Percentiles rank a stretch among this genome's conserved stretches.
Evolutionary conservation across 2,113 vertebrate genomes (phyloP).

Genomic region (Bos taurus): ARS-UCD2.0 NC_037357.1:59529001-59529500

Average conservation of each 20-base stretch:
- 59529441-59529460: not conserved
- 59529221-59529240: not conserved
- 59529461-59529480: conserved; percentile 15
- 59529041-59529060: not conserved
- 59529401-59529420: conserved; percentile 12
- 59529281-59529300: not conserved
- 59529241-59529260: not conserved
- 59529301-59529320: not conserved
- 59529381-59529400: not conserved
- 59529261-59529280: conserved; percentile 6
- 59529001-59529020: not conserved
- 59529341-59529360: not conserved
- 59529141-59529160: not conserved
- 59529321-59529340: conserved; percentile 18
- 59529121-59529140: not conserved
- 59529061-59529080: not conserved
- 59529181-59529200: not conserved
- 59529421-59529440: conserved; percentile 6
- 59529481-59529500: not conserved
- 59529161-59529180: not conserved
- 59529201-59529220: not conserved
- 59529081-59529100: not conserved
- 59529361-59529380: not conserved
- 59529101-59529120: not conserved
- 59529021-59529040: not conserved